Conservation (phyloP, 2,888 invertebrate species). For the Eupithecia inturbata region DNA sequence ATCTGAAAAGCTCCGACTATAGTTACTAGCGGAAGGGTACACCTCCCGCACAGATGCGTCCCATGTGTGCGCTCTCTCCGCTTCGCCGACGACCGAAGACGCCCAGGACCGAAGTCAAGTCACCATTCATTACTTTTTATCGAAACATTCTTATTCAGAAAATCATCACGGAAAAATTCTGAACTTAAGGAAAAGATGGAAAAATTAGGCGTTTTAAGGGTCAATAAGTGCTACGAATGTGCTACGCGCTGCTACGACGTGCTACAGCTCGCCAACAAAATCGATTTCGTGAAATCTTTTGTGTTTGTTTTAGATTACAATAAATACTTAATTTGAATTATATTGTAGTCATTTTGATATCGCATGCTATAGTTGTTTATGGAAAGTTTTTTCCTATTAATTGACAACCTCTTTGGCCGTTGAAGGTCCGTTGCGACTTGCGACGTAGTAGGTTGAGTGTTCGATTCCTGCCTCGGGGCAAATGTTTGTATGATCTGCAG, state of each 20-base stretch:
- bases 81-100: conserved; percentile 58
- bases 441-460: too few relatives aligned
- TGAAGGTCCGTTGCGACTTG: too few relatives aligned
- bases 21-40: conserved; percentile 63
- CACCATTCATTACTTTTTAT: conserved; percentile 44
- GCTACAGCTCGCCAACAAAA: conserved; percentile 11
- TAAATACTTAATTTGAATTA: neutral
- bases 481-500: too few relatives aligned
- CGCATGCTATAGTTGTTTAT: neutral
- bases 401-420: too few relatives aligned
- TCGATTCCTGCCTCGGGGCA: too few relatives aligned
- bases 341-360: neutral
- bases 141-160: conserved; percentile 2
- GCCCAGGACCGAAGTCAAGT: conserved; percentile 47
- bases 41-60: conserved; percentile 81
- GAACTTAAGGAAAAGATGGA: neutral
- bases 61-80: conserved; percentile 78
- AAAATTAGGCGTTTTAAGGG: neutral
- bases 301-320: neutral
- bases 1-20: conserved; percentile 55
- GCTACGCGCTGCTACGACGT: conserved; percentile 20
- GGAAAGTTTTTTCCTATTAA: too few relatives aligned
- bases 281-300: neutral
- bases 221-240: conserved; percentile 1
- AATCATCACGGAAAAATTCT: neutral